Conservation (phyloP, 2,113 vertebrate species). For the Neodontobutis hainanensis region DNA sequence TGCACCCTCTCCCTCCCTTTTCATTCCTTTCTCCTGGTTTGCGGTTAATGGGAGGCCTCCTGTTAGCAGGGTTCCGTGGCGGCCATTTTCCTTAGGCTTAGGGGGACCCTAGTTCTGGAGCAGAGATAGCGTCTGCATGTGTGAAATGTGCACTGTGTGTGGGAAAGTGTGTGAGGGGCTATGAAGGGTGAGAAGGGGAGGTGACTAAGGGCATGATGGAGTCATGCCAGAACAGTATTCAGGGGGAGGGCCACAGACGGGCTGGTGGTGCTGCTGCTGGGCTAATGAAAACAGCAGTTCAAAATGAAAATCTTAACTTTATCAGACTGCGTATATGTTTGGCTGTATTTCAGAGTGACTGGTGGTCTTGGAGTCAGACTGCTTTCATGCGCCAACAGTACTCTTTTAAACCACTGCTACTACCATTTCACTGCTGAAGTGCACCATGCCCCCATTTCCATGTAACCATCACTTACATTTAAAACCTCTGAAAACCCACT, state of each 20-base stretch:
- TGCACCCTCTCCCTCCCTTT: slow-evolving; percentile 26
- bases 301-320: slow-evolving; percentile 45
- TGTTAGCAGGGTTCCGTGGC: slow-evolving; percentile 73
- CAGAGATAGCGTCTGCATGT: slow-evolving; percentile 55
- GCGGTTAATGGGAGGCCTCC: slow-evolving; percentile 71
- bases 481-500: slow-evolving; percentile 33
- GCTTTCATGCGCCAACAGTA: slow-evolving; percentile 37
- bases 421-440: slow-evolving; percentile 30
- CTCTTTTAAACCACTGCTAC: slow-evolving; percentile 14
- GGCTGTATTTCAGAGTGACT: slow-evolving; percentile 34
- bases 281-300: slow-evolving; percentile 44
- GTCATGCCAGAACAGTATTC: slow-evolving; percentile 69
- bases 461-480: slow-evolving; percentile 30
- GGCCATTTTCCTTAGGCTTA: slow-evolving; percentile 73
- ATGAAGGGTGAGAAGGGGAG: slow-evolving; percentile 58
- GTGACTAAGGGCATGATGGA: slow-evolving; percentile 75
- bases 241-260: slow-evolving; percentile 12
- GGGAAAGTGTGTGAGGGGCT: slow-evolving; percentile 55
- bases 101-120: slow-evolving; percentile 62
- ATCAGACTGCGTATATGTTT: slow-evolving; percentile 38
- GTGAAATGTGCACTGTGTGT: slow-evolving; percentile 66
- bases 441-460: slow-evolving; percentile 29
- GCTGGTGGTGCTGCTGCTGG: slow-evolving; percentile 21
- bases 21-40: slow-evolving; percentile 67
- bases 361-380: slow-evolving; percentile 36